Evolutionary conservation across 2,888 invertebrate species (phyloP), one percentile per base, ranked within the genome.

Genomic region (Xylocampa areola): DNA sequence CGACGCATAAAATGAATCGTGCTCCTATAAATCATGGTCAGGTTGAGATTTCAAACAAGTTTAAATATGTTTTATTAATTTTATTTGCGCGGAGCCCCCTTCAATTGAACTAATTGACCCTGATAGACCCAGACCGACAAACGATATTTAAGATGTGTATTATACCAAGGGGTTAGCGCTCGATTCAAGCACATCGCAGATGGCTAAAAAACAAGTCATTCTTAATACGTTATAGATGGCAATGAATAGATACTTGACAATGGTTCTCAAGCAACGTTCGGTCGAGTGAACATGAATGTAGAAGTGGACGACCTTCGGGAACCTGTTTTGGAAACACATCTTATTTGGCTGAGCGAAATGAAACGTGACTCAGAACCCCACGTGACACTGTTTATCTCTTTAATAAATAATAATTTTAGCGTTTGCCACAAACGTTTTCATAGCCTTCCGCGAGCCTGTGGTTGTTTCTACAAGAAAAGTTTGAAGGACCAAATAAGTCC

Each of bases 301-400:
- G 68, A 76, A 83, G 83, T 68, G 73, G 85, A 63, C 76, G 90
- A 82, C 91, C 91, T 91, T 91, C 88, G 76, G 52, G 39, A 76
- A 81, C 89, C 85, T 77, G 88, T 87, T 89, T 85, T 68, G 84
- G 82, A 84, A 85, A 84, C 80, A 81, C 80, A 84, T 81, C 69
- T 60, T 61, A 79, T 84, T 87, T 82, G 84, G 85, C 80, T 78
- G 77, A 79, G 84, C 85, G 80, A 84, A 84, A 83, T 80, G 75
- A 76, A 80, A 81, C 88, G 87, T 86, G 85, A 86, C 80, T 73
- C 70, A 66, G 65, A 58, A 65, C 68, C 62, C 67, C 68, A 79
- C 84, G 81, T 81, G 82, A 79, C 77, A 71, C 55, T 50, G 57
- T 62, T 62, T 71, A 49, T 51, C 11, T 54, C 44, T 50, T n/a